Evolutionary conservation across 1,140 invertebrate species (phyloP), one percentile per base, ranked within the genome.

Genomic region (Diachasma alloeum): DNA sequence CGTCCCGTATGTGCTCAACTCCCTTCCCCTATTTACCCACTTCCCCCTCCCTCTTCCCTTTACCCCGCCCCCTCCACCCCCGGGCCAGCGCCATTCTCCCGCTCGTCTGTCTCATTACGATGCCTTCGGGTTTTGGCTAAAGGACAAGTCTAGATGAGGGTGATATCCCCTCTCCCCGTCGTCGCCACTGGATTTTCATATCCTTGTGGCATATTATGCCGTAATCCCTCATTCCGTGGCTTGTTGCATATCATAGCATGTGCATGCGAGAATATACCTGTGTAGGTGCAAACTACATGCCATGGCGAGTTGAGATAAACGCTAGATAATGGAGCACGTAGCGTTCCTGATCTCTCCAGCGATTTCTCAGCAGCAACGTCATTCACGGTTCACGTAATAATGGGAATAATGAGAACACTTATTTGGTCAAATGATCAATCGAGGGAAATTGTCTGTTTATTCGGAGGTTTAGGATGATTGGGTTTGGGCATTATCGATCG

Each of bases 1-100:
- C 81, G 63, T 81, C 77, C 80, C 83, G 79, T 73, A 82, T 81
- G 82, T 68, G 63, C 39, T n/a, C 13, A 56, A 48, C 13, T 19
- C n/a, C 53, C 59, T 31, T 31, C 31, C 31, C 31, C 31, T 31
- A 31, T 31, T 31, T 31, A 31, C 31, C 31, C 31, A 6, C 2
- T 31, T 31, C 6, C 31, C 2, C 31, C 31, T 31, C 31, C 2
- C 6, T 6, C 31, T 6, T 31, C 31, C 31, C 2, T 2, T 31
- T 6, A 31, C 6, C 31, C 31, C 31, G 2, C 31, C 2, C 31
- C 31, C 42, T 78, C 72, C 44, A n/a, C 67, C 69, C 0, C 17
- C 44, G 66, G 48, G 39, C 42, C 6, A 9, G n/a, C n/a, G n/a
- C 53, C 26, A n/a, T n/a, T 26, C 19, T 63, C 31, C 15, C 17